These are phyloP conservation scores for Barnardius zonarius DNA, from an alignment of 2,113 vertebrate genomes.

Conservation along the genomic window DNA sequence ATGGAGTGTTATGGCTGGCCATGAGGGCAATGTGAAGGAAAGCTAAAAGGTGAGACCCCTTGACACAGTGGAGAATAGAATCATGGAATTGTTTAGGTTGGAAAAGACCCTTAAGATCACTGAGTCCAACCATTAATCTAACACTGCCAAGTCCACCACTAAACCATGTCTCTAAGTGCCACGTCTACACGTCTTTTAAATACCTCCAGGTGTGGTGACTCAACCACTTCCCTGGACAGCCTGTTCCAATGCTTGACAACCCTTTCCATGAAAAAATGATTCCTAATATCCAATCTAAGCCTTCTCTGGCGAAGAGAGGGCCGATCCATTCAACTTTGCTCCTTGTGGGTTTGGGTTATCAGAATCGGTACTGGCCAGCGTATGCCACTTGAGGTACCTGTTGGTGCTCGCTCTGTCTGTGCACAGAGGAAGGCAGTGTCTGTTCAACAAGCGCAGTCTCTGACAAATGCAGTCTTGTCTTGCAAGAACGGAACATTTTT, in stretches of 20 bases:
- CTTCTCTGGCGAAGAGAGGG: background rate
- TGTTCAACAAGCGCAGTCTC: background rate
- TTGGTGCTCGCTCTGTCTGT: fast-evolving
- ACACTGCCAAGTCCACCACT: background rate
- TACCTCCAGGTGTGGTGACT: background rate
- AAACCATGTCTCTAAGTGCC: background rate
- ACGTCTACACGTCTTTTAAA: background rate
- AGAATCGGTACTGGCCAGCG: background rate
- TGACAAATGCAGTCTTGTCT: background rate
- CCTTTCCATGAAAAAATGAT: background rate
- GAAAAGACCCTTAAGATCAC: background rate
- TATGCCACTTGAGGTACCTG: background rate
- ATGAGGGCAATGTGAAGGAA: background rate
- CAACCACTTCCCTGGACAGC: background rate
- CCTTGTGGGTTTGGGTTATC: background rate
- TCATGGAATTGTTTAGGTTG: background rate
- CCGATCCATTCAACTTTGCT: background rate
- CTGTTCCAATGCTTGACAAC: background rate
- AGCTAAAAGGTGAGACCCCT: background rate
- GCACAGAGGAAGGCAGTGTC: background rate
- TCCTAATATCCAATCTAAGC: background rate
- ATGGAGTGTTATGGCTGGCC: background rate
- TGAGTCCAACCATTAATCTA: background rate
- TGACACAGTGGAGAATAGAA: background rate
- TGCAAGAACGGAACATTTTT: background rate